Evolutionary conservation across 30 jellyfish, hydroid and myxozoan species (phyloP).

Genomic region (Cassiopea xamachana): DNA sequence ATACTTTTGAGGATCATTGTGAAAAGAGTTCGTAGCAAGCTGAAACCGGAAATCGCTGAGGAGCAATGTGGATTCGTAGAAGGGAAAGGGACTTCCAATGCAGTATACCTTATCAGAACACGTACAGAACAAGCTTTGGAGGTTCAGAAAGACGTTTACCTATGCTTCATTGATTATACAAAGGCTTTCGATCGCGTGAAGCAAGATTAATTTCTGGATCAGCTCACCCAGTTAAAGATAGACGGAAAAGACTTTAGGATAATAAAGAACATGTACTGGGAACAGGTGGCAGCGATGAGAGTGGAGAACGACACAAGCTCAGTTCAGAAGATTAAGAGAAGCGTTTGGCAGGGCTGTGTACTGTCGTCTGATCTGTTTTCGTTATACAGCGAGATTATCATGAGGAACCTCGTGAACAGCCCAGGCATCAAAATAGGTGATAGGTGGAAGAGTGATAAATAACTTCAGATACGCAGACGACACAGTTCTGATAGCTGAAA

Average conservation of each 20-base stretch:
- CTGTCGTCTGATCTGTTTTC: neutral
- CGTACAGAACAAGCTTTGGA: neutral
- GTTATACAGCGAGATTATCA: neutral
- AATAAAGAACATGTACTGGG: constrained; percentile 9
- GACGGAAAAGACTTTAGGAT: constrained; percentile 27
- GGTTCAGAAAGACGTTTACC: constrained; percentile 8
- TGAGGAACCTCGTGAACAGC: neutral
- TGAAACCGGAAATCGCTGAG: constrained; percentile 8
- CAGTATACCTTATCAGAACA: neutral
- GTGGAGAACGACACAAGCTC: neutral
- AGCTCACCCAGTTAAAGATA: neutral
- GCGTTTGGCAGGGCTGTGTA: neutral
- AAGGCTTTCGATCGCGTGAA: constrained; percentile 17
- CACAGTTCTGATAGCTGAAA: neutral
- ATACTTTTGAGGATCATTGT: neutral
- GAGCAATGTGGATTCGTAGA: constrained; percentile 29
- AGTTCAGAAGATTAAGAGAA: neutral
- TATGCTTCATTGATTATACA: constrained; percentile 25
- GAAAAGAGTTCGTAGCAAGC: neutral
- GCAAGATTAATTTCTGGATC: neutral
- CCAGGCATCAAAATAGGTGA: neutral
- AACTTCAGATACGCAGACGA: constrained; percentile 11
- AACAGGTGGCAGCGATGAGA: constrained; percentile 16
- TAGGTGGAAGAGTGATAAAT: neutral
- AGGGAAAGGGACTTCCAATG: constrained; percentile 23